phyloP scores from a whole-genome alignment of 2,888 invertebrate species.

The Stegophylla sp. region DNA sequence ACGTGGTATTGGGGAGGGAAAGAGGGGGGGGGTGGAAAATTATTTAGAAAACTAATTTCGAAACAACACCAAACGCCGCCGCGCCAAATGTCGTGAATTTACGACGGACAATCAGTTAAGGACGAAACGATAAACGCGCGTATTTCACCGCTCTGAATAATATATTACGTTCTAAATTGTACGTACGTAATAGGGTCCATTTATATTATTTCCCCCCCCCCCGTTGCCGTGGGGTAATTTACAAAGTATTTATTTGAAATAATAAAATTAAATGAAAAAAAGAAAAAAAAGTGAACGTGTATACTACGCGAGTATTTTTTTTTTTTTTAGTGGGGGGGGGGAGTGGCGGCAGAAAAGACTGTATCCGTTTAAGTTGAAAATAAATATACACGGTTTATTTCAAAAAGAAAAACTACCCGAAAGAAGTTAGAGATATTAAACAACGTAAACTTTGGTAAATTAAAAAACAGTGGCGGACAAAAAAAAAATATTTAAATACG shows the following conservation, averaged over 20 bases:
- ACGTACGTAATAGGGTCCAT: background rate
- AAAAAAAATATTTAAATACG: too few species aligned
- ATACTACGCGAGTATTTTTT: background rate
- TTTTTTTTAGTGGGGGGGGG: background rate
- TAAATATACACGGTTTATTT: too few species aligned
- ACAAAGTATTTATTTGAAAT: background rate
- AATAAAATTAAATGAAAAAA: too few species aligned
- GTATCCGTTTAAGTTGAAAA: too few species aligned
- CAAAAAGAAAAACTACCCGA: too few species aligned
- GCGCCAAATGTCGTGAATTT: background rate
- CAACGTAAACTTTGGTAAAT: too few species aligned
- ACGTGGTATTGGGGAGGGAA: too few species aligned
- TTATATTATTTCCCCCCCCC: conserved; percentile 11
- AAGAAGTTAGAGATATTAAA: too few species aligned
- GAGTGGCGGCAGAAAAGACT: too few species aligned
- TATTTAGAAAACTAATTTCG: conserved; percentile 11
- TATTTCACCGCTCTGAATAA: background rate
- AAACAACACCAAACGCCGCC: too few species aligned
- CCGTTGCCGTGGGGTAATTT: background rate
- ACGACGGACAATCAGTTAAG: conserved; percentile 3
- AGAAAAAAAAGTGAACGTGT: background rate
- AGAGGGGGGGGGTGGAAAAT: too few species aligned
- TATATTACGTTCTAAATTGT: background rate
- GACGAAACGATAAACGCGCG: background rate
- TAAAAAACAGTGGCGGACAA: too few species aligned